Percentiles rank a stretch among this genome's conserved stretches.
Evolutionary conservation across 2,888 invertebrate species (phyloP).

Genomic region (Ectemnius lituratus): DNA sequence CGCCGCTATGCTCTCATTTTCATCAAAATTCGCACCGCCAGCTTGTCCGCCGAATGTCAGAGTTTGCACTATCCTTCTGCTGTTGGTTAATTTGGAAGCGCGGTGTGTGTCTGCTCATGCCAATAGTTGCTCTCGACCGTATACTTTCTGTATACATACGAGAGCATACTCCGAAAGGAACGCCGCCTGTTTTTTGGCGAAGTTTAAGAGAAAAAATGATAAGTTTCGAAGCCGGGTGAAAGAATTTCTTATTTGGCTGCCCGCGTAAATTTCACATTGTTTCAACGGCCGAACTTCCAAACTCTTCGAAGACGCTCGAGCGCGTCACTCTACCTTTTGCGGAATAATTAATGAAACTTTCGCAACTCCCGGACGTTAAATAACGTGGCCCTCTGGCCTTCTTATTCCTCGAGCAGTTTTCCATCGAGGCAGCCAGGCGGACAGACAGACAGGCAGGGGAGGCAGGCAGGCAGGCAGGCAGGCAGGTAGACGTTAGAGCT

Average conservation of each 20-base stretch:
- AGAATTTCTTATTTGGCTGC: not conserved
- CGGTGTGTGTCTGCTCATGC: not conserved
- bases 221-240: not conserved
- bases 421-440: no score
- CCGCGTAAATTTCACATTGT: conserved; percentile 27
- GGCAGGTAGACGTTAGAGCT: no score
- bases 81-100: conserved; percentile 14
- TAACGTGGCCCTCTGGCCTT: conserved; percentile 13
- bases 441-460: no score
- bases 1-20: conserved; percentile 33
- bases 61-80: conserved; percentile 15
- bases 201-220: not conserved
- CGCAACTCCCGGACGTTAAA: conserved; percentile 33
- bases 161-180: not conserved
- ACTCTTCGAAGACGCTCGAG: conserved; percentile 21
- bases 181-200: not conserved
- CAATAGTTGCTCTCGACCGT: not conserved
- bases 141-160: not conserved
- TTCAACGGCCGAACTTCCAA: conserved; percentile 32
- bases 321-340: conserved; percentile 42
- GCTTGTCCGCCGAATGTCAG: conserved; percentile 34
- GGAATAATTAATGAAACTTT: conserved; percentile 49
- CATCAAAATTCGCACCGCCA: conserved; percentile 37
- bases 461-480: no score
- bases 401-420: conserved; percentile 2